Evolutionary conservation across 2,797 vertebrate species (phyloP).

Genomic region (Eupleurogrammus muticus): DNA sequence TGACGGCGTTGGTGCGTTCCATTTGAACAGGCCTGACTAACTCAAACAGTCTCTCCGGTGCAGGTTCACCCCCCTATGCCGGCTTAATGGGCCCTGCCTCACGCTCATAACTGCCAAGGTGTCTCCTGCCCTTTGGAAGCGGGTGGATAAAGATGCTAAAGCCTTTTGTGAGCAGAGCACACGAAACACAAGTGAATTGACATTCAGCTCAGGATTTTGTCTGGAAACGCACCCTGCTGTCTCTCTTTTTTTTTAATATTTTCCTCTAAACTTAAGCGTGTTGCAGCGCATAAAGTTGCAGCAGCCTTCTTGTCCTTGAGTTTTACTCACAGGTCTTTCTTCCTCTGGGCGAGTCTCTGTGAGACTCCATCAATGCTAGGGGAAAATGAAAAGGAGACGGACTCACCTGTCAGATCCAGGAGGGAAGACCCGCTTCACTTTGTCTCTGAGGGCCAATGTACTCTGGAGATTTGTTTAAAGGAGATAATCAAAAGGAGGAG

Average conservation of each 20-base stretch:
- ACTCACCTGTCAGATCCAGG: constrained; percentile 43
- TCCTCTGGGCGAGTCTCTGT: too few relatives aligned
- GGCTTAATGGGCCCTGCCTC: constrained; percentile 72
- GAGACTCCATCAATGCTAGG: constrained; percentile 63
- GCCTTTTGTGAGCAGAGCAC: constrained; percentile 69
- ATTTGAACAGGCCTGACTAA: constrained; percentile 56
- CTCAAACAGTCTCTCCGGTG: constrained; percentile 58
- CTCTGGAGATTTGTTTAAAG: constrained; percentile 43
- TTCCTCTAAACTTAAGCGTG: constrained; percentile 44
- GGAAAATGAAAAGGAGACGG: constrained; percentile 58
- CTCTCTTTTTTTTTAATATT: constrained; percentile 44
- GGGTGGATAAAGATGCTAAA: constrained; percentile 67
- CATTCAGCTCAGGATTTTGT: constrained; percentile 69
- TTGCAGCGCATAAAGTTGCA: constrained; percentile 37
- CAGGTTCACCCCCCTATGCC: constrained; percentile 70
- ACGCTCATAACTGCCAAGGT: constrained; percentile 70
- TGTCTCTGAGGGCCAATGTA: neutral
- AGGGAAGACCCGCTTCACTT: constrained; percentile 4
- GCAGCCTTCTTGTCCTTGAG: constrained; percentile 62
- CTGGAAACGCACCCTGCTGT: constrained; percentile 50
- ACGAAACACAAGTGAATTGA: constrained; percentile 75
- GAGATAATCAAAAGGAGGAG: constrained; percentile 2
- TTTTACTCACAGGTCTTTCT: constrained; percentile 41
- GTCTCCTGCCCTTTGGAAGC: constrained; percentile 60
- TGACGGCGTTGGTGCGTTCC: constrained; percentile 50